These are phyloP conservation scores for Drosophila tanythrix DNA, from an alignment of 2,888 invertebrate genomes.

Conservation along the genomic window DNA sequence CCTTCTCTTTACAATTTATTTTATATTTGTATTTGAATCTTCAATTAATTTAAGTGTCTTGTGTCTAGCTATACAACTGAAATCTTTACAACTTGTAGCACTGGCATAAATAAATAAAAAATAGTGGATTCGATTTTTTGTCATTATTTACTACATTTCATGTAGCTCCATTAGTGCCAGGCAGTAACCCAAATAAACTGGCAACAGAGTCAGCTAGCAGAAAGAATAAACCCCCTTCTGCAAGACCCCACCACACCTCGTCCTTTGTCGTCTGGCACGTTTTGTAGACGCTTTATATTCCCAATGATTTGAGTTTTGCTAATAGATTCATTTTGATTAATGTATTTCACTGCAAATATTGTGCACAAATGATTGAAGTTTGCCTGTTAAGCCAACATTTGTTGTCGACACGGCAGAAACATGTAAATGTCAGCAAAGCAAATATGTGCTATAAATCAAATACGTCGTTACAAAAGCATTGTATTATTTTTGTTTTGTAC, in stretches of 20 bases:
- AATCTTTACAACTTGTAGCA: not conserved
- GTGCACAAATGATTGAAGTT: constrained; percentile 60
- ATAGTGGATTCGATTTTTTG: not conserved
- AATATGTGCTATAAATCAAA: constrained; percentile 47
- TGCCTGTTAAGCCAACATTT: constrained; percentile 55
- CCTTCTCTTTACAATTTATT: not conserved
- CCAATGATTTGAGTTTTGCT: constrained; percentile 31
- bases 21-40: not conserved
- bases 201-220: not conserved
- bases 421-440: constrained; percentile 42
- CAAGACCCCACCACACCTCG: not conserved
- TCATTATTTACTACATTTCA: not conserved
- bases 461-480: constrained; percentile 6
- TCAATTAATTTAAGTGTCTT: not conserved
- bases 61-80: not conserved
- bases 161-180: constrained; percentile 24
- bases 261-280: constrained; percentile 45
- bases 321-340: constrained; percentile 70
- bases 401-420: constrained; percentile 50
- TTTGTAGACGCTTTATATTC: constrained; percentile 32
- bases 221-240: not conserved
- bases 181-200: not conserved
- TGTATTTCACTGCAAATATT: constrained; percentile 42
- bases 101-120: not conserved
- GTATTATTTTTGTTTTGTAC: not conserved